phyloP scores from a whole-genome alignment of 2,797 vertebrate genomes.

The Muscicapa striata region DNA sequence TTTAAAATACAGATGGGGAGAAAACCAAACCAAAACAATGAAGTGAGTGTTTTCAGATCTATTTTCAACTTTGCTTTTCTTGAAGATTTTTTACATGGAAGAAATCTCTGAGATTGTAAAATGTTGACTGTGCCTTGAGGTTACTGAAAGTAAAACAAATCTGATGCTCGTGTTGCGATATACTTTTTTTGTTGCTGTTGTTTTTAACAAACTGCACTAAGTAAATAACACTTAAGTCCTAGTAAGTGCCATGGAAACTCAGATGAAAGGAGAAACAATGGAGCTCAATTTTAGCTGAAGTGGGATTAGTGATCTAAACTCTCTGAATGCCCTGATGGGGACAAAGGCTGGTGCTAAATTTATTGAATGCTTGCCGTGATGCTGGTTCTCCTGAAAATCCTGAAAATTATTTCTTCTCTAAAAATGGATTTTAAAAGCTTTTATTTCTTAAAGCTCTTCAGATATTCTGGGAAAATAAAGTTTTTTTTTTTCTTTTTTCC shows the following conservation, averaged over 20 bases:
- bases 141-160: conserved; percentile 16
- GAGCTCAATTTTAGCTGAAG: conserved; percentile 54
- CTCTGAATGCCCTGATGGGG: not conserved
- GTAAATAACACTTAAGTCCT: conserved; percentile 50
- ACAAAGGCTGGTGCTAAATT: not conserved
- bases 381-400: not conserved
- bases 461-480: not conserved
- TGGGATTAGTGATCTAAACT: conserved; percentile 41
- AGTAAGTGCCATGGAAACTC: conserved; percentile 49
- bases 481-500: rapidly evolving
- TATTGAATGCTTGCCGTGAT: not conserved
- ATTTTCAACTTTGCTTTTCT: conserved; percentile 57
- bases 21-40: conserved; percentile 23
- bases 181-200: not conserved
- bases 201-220: conserved; percentile 17
- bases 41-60: conserved; percentile 14
- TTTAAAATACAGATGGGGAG: conserved; percentile 54
- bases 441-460: not conserved
- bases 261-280: conserved; percentile 54
- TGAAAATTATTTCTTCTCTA: not conserved
- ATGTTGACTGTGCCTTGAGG: not conserved
- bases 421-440: not conserved
- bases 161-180: not conserved
- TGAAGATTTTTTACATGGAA: not conserved
- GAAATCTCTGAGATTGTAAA: not conserved